Percentiles rank a stretch among this genome's conserved stretches.
Evolutionary conservation across 2,888 invertebrate species (phyloP).

Genomic region (Drosophila nr. fundita): DNA sequence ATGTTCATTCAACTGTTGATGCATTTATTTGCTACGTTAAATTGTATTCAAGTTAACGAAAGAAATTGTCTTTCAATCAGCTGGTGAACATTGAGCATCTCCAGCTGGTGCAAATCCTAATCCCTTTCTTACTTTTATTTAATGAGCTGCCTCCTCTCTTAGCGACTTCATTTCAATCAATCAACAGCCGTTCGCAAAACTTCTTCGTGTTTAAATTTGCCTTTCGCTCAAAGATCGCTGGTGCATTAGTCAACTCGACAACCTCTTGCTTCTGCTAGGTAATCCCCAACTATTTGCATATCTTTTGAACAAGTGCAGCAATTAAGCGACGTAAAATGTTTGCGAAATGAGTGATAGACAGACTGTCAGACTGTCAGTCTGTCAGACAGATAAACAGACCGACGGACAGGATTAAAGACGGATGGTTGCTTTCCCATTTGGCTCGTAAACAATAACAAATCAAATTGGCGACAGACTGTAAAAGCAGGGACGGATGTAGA

Average conservation of each 20-base stretch:
- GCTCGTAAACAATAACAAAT: slow-evolving; percentile 62
- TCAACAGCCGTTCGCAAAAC: neutral
- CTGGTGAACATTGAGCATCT: neutral
- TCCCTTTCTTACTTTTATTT: neutral
- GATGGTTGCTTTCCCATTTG: slow-evolving; percentile 23
- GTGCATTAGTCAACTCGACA: neutral
- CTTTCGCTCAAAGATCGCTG: neutral
- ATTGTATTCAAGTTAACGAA: slow-evolving; percentile 15
- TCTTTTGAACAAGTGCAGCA: slow-evolving; percentile 45
- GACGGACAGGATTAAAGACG: slow-evolving; percentile 1
- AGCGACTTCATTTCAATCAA: slow-evolving; percentile 3
- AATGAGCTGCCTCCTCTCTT: slow-evolving; percentile 5
- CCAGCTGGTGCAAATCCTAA: neutral
- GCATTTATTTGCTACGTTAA: slow-evolving; percentile 52
- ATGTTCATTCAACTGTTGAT: slow-evolving; percentile 68
- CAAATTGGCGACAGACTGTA: slow-evolving; percentile 58
- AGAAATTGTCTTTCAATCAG: neutral
- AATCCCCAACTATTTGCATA: slow-evolving; percentile 15
- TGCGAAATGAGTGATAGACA: slow-evolving; percentile 36
- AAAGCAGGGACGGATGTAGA: slow-evolving; percentile 45
- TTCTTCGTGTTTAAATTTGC: neutral
- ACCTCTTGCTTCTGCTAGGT: neutral
- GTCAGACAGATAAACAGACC: neutral
- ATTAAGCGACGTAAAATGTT: slow-evolving; percentile 51
- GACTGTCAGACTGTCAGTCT: slow-evolving; percentile 11